Conservation (phyloP, 2,797 vertebrate species). For the Babyrousa celebensis region DNA sequence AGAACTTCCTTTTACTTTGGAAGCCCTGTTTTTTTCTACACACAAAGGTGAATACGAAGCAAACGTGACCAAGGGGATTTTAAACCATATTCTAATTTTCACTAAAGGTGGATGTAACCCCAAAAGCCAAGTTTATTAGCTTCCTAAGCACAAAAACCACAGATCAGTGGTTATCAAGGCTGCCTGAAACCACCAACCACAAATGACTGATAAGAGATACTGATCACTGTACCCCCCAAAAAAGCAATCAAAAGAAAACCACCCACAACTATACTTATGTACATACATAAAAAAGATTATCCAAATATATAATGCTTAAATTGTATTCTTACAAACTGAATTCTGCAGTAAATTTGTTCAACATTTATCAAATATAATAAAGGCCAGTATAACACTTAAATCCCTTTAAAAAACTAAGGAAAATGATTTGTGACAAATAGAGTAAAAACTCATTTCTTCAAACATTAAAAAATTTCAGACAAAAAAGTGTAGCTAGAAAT, state of each 20-base stretch:
- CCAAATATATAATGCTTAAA: background rate
- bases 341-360: background rate
- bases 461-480: background rate
- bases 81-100: conserved; percentile 15
- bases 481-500: background rate
- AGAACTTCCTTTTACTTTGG: background rate
- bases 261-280: background rate
- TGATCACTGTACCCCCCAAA: background rate
- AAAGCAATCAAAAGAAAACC: background rate
- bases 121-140: background rate
- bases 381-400: background rate
- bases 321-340: background rate
- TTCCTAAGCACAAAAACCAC: conserved; percentile 31
- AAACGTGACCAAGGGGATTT: background rate
- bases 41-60: background rate
- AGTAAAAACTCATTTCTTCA: background rate
- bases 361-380: background rate
- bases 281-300: background rate
- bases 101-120: conserved; percentile 22
- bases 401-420: background rate
- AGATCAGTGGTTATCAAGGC: conserved; percentile 35
- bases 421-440: background rate
- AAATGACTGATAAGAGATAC: background rate
- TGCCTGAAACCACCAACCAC: background rate
- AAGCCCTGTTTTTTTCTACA: background rate